Conservation (phyloP, 2,797 vertebrate species). For the Coranthus polyacanthus region DNA sequence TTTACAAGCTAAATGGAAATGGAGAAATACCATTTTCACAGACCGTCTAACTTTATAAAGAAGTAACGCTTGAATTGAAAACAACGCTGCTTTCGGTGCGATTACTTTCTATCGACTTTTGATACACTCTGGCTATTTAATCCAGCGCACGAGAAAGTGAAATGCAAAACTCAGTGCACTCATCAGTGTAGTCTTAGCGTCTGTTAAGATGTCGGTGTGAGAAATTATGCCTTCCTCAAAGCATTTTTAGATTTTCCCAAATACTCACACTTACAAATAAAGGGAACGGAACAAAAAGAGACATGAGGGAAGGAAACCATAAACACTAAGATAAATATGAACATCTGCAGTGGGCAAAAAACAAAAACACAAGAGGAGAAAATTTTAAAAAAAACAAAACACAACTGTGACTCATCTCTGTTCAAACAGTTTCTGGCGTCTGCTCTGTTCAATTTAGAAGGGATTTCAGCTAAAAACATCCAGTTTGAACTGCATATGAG, state of each 20-base stretch:
- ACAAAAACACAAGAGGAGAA: neutral
- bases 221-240: neutral
- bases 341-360: neutral
- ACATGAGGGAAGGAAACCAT: neutral
- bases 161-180: too few species aligned
- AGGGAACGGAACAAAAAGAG: neutral
- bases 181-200: neutral
- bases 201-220: conserved; percentile 12
- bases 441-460: neutral
- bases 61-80: too few species aligned
- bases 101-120: too few species aligned
- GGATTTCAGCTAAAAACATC: conserved; percentile 11
- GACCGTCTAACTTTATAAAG: too few species aligned
- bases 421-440: conserved; percentile 28
- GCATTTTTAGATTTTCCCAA: neutral
- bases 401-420: conserved; percentile 7
- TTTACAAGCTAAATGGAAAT: too few species aligned
- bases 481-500: conserved; percentile 6
- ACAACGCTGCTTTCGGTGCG: too few species aligned
- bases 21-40: too few species aligned
- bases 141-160: too few species aligned
- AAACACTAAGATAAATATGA: conserved; percentile 9
- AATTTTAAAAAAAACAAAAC: conserved; percentile 31
- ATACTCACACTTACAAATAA: neutral
- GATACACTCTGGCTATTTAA: too few species aligned